These are phyloP conservation scores for Plebejus melissa DNA, from an alignment of 2,888 invertebrate species.

Conservation along the genomic window DNA sequence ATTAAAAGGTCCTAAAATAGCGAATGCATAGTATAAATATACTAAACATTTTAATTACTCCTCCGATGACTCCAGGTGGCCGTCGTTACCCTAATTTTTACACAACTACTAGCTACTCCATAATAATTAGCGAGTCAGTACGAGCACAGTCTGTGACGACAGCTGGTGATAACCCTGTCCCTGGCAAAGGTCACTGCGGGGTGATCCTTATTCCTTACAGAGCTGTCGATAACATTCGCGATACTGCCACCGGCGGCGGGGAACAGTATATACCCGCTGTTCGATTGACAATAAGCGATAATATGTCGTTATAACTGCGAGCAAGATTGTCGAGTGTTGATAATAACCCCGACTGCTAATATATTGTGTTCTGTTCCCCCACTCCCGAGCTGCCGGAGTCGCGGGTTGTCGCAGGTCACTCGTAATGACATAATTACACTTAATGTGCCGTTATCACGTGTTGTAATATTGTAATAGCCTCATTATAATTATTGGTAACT, in stretches of 20 bases:
- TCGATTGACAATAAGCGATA: background rate
- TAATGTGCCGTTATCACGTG: background rate
- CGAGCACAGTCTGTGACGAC: background rate
- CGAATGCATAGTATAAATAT: background rate
- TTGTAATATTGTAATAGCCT: background rate
- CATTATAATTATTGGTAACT: background rate
- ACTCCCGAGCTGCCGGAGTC: background rate
- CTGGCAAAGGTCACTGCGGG: background rate
- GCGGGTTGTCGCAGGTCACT: background rate
- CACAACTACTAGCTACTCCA: background rate
- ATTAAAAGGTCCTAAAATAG: background rate
- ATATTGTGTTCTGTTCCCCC: no score
- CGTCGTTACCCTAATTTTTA: background rate
- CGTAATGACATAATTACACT: constrained; percentile 8
- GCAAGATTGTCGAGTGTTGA: background rate
- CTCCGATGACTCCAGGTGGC: background rate
- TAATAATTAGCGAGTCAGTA: constrained; percentile 1
- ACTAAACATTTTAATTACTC: background rate
- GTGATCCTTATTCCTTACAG: background rate
- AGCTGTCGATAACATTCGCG: background rate
- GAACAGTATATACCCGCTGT: background rate
- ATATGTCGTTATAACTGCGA: background rate
- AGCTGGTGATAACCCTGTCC: background rate
- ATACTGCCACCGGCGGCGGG: background rate
- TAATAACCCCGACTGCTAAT: background rate